Conservation (phyloP, 2,113 vertebrate species). For the Myocastor coypus region DNA sequence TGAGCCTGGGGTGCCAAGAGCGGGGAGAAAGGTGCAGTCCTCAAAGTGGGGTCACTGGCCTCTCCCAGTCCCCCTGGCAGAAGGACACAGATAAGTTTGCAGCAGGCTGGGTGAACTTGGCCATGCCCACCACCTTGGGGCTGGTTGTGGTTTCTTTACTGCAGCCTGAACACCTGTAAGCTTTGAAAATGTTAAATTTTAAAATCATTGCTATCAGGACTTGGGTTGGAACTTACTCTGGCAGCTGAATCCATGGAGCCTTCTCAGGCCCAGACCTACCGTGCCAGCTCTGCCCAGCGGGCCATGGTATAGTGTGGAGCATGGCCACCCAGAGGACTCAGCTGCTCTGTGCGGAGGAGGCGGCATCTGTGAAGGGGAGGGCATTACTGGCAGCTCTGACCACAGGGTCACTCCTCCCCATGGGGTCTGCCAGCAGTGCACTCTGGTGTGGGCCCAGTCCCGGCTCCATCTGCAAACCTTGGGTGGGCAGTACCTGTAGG, state of each 20-base stretch:
- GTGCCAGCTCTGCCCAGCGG: neutral
- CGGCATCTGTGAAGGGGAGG: neutral
- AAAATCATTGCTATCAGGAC: neutral
- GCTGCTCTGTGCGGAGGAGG: accelerated
- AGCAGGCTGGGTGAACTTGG: no score
- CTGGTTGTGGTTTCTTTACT: neutral
- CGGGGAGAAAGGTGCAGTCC: accelerated
- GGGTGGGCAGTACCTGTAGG: accelerated
- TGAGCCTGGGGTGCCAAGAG: accelerated
- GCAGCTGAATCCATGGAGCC: neutral
- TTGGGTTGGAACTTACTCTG: neutral
- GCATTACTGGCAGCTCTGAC: neutral
- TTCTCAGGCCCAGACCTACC: conserved; percentile 64
- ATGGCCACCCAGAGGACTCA: accelerated
- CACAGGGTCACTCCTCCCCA: neutral
- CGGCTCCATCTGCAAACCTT: accelerated
- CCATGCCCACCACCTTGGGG: neutral
- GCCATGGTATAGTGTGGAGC: accelerated
- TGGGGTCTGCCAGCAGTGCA: neutral
- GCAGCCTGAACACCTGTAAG: neutral
- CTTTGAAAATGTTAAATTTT: neutral
- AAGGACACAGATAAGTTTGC: accelerated
- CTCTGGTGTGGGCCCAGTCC: no score
- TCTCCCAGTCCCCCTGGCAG: accelerated
- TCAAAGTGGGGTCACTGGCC: accelerated